Base-by-base conservation (phyloP, 2,797 vertebrate species). In the Anabacerthia variegaticeps region DNA sequence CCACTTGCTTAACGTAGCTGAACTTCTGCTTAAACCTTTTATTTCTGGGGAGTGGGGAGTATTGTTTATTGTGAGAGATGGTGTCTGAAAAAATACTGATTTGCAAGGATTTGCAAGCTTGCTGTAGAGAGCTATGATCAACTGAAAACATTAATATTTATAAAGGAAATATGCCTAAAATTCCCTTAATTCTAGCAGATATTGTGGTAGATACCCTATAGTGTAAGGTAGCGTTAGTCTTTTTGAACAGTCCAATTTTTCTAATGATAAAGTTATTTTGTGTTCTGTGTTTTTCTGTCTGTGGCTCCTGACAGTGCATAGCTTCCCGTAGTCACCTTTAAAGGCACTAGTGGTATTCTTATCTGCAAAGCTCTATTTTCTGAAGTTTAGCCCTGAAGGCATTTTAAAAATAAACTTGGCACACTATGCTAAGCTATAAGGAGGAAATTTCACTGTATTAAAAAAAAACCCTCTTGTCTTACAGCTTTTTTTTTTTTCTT, bases 381-480 rank as follows among this genome's bases (percentile, higher is more conserved):
- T 68, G 89, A 61, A 78, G 17, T 74, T 83, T 71, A 88, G 34
- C 56, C 65, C 73, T 80, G 49, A 74, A 96, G 85, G 65, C 87
- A 83, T 88, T 93, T 95, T 36, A 61, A 88, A 89, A 95, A 88
- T 84, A 66, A 94, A 72, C 54, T 74, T 89, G 78, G 65, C 79
- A 77, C 2, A 1, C 37, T 89, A 41, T 6, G 58, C 26, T 1
- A 19, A 51, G 24, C 46, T 93, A 12, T 65, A 84, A 88, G 82
- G 76, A 74, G 58, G 23, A 78, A 87, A 86, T 72, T 62, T 81
- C 58, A 58, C 41, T 61, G 13, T 89, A 68, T 79, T 85, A 20
- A 58, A 72, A 66, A 66, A 34, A 67, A 23, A 4, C 1, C 10
- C 8, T 66, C 28, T 43, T 58, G 10, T 85, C 51, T 79, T 85